Base-by-base conservation (phyloP, 2,888 invertebrate genomes). In the Amphipoea lucens region DNA sequence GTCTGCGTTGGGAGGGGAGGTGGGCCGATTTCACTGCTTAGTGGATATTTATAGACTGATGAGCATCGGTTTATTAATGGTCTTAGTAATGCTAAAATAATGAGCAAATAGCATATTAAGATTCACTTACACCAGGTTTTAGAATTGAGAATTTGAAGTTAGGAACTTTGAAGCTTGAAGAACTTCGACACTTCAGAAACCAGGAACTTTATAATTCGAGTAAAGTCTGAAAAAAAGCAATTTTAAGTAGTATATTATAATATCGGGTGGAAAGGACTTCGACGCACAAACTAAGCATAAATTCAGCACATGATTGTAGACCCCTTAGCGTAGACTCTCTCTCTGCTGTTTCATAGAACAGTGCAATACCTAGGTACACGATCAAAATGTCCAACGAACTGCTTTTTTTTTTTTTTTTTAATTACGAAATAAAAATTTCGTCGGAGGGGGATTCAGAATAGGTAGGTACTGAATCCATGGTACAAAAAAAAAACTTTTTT, bases 21-120 rank as follows among this genome's bases (percentile, higher is more conserved):
- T 60, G 20, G 42, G 6, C 66, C 23, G 23, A 36, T 17, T 54
- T 77, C 12, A 12, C 0, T n/a, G 20, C n/a, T 83, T 36, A 76
- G 17, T 62, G 51, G 29, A 62, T 77, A 67, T 83, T 83, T 63
- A 83, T 78, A 36, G 11, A 9, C 17, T 62, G 40, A 51, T 42
- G 57, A 29, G 5, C 4, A 42, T 42, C 12, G 6, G 17, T 29
- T 42, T 40, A 36, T 48, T 14, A 51, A 63, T 42, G 23, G 7
- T 51, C 29, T 51, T 0, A n/a, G 20, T 23, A 4, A 29, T 54
- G 0, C 1, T 14, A 12, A 66, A 71, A 20, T 3, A 42, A 51
- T 72, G n/a, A 29, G 11, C 42, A 67, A 36, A 51, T 2, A 4
- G 23, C 29, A 0, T 40, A 3, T 73, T 45, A 4, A 67, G 68